Base-by-base conservation (phyloP, 2,113 vertebrate species). In the Indicator maculatus region DNA sequence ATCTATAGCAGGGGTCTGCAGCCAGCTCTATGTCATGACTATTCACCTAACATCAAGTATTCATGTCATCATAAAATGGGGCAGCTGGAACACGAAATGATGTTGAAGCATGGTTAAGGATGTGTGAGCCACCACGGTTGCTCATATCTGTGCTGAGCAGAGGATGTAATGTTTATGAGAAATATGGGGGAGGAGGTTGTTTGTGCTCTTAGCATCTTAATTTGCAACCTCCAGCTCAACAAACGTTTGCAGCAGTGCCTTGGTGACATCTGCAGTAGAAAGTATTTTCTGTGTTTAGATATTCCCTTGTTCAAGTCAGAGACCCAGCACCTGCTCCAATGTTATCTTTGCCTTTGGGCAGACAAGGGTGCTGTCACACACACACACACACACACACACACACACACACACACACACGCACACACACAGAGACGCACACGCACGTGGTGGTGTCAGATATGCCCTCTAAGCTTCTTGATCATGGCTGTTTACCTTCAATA, bases 81-180 rank as follows among this genome's bases (percentile, higher is more conserved):
- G 16, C 18, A 56, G 2, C 66, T 98, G 56, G 96, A 97, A 92
- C 96, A 87, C 64, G 97, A 98, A 73, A 88, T 97, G 8, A 86
- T 90, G 3, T 94, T 38, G 56, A 94, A 24, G 19, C 11, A 97
- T 97, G 10, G 97, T 97, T 66, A 69, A 50, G 89, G 47, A 50
- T 98, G 11, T 97, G 47, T 50, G 97, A 64, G 97, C 95, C 20
- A 97, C 20, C 47, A 50, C 21, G 6, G 21, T 50, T 6, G 31
- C 96, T 98, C 6, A 94, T 98, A 50, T 92, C 96, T 16, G 59
- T n/a, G 12, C 71, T 96, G 95, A 50, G 97, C 96, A 86, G 95
- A 98, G 6, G 56, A 18, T 31, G 4, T 16, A 14, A 36, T 9
- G 3, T 21, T 71, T 63, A 21, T 64, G 28, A 45, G 27, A 41